Evolutionary conservation across 2,113 vertebrate species (phyloP).

Genomic region (Myanophis thanlyinensis): DNA sequence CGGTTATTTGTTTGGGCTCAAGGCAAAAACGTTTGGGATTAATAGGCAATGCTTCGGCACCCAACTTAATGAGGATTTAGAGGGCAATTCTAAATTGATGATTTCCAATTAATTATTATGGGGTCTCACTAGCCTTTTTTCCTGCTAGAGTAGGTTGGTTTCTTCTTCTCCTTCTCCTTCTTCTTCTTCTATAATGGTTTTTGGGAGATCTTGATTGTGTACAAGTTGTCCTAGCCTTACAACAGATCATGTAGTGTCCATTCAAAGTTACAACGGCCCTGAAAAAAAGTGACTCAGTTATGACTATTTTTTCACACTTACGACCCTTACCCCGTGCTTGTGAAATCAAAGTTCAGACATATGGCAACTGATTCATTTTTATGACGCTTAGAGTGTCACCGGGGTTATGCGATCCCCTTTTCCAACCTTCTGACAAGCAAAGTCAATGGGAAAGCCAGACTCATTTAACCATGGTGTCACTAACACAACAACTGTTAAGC

Average conservation of each 20-base stretch:
- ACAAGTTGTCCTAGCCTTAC: not conserved
- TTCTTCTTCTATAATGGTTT: not conserved
- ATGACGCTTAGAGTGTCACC: not conserved
- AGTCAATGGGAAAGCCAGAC: not conserved
- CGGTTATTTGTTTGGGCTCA: slow-evolving; percentile 76
- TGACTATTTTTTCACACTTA: not conserved
- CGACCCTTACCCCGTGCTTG: not conserved
- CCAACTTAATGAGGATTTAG: slow-evolving; percentile 75
- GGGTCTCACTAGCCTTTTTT: slow-evolving; percentile 42
- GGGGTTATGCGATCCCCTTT: not conserved
- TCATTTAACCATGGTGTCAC: not conserved
- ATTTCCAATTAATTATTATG: slow-evolving; percentile 65
- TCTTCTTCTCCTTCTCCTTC: no score
- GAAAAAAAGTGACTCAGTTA: not conserved
- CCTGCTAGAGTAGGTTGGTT: slow-evolving; percentile 3
- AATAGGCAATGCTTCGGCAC: slow-evolving; percentile 71
- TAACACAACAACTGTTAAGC: not conserved
- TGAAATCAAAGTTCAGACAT: not conserved
- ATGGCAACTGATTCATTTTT: not conserved
- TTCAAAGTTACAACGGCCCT: not conserved
- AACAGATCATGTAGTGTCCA: not conserved
- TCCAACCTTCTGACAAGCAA: not conserved
- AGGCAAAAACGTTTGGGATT: slow-evolving; percentile 74
- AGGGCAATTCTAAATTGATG: slow-evolving; percentile 68
- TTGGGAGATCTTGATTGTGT: slow-evolving; percentile 6